Evolutionary conservation across 2,888 invertebrate genomes (phyloP), one percentile per base, ranked within the genome.

Genomic region (Gymnoscelis rufifasciata): DNA sequence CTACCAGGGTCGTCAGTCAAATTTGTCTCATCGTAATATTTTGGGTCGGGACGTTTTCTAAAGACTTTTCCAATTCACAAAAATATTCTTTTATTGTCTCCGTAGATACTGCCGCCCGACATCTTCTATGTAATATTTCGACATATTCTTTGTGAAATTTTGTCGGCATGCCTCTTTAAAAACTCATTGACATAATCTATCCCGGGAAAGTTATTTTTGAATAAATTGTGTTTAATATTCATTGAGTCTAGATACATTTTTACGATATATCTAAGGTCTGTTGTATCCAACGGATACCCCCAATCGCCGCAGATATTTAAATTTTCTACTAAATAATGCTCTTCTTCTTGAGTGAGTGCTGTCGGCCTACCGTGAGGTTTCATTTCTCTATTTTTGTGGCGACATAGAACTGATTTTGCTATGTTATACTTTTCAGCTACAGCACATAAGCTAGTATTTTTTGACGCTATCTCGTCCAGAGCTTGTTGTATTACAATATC

Each of bases 141-240:
- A n/a, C 26, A 27, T 27, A 27, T 27, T 27, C 26, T 27, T 27
- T n/a, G 26, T n/a, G 26, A 27, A n/a, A 26, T 27, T 8, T 38
- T 28, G 15, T 38, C 28, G 27, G 38, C 28, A 28, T 38, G 38
- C 28, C 38, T 38, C 13, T 38, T 38, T n/a, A 38, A 38, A 28
- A 38, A 38, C 10, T 15, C 38, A 28, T 28, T 38, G n/a, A 43
- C 31, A 37, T 37, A 43, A 13, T 43, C 37, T 14, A 37, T 28
- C 3, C 43, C 43, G 8, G 43, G 43, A 1, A 43, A 28, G 29
- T 43, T 35, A 36, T 43, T 43, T 36, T 43, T 43, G 26, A 43
- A 43, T 43, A 36, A 19, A 2, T 43, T 43, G 29, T 43, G 37
- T 7, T 37, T 24, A 12, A 26, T 37, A 26, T 37, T 23, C 23